Conservation (phyloP, 2,888 invertebrate genomes). For the Pilophorus perplexus region DNA sequence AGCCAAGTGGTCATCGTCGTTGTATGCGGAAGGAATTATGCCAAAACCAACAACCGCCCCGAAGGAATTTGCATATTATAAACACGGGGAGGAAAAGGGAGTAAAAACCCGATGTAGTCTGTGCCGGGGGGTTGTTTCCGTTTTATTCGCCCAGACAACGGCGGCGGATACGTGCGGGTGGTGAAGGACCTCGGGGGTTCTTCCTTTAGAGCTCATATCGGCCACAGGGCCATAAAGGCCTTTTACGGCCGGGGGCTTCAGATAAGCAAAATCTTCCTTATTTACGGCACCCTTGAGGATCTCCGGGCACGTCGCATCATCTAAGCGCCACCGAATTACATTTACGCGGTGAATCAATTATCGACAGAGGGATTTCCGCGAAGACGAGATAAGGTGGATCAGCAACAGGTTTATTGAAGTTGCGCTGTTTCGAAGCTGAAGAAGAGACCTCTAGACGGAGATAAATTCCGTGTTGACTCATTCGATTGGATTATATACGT, state of each 20-base stretch:
- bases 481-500: no score
- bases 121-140: neutral
- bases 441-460: no score
- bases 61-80: neutral
- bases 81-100: neutral
- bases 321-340: constrained; percentile 10
- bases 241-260: constrained; percentile 2
- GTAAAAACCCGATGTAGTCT: neutral
- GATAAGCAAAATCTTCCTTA: constrained; percentile 20
- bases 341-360: constrained; percentile 6
- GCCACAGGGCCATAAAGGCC: constrained; percentile 2
- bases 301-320: neutral
- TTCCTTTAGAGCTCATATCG: constrained; percentile 2
- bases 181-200: neutral
- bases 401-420: no score
- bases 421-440: no score
- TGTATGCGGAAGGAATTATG: neutral
- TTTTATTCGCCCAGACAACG: constrained; percentile 15
- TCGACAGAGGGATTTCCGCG: no score
- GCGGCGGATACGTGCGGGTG: no score
- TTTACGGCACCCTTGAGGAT: constrained; percentile 2
- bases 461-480: no score
- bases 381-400: no score
- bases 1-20: no score
- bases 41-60: neutral